Percentiles rank a stretch among this genome's conserved stretches.
These are phyloP conservation scores for Peromyscus maniculatus DNA, from an alignment of 2,113 vertebrate species.

Conservation along the genomic window DNA sequence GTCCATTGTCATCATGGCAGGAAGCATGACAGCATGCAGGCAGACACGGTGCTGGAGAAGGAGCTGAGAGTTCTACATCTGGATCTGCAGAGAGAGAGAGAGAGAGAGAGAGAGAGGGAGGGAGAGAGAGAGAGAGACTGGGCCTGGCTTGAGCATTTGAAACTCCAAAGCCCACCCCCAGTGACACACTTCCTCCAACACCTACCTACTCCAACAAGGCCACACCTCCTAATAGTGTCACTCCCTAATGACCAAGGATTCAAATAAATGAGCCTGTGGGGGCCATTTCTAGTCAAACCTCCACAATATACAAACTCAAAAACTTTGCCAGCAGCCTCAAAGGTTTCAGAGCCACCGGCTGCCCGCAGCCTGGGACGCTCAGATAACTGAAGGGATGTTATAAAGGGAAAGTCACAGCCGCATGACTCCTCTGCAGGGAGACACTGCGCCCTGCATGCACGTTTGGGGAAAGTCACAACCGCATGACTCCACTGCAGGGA, in stretches of 20 bases:
- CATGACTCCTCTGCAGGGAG: not conserved
- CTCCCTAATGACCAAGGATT: not conserved
- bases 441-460: not conserved
- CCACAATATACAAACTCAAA: not conserved
- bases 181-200: not conserved
- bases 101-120: not conserved
- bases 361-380: not conserved
- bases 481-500: not conserved
- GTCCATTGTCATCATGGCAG: not conserved
- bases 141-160: not conserved
- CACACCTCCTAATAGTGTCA: not conserved
- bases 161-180: not conserved
- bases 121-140: not conserved
- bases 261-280: not conserved
- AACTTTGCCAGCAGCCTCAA: not conserved
- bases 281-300: not conserved
- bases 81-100: not conserved
- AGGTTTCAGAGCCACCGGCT: not conserved
- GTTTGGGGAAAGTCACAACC: not conserved
- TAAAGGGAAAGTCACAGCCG: not conserved
- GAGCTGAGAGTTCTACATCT: not conserved
- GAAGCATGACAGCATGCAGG: not conserved
- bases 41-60: not conserved
- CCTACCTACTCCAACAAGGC: not conserved
- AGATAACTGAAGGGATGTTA: not conserved